Evolutionary conservation across 2,888 invertebrate species (phyloP), one percentile per base, ranked within the genome.

Genomic region (Mesodorylaimus sp.): DNA sequence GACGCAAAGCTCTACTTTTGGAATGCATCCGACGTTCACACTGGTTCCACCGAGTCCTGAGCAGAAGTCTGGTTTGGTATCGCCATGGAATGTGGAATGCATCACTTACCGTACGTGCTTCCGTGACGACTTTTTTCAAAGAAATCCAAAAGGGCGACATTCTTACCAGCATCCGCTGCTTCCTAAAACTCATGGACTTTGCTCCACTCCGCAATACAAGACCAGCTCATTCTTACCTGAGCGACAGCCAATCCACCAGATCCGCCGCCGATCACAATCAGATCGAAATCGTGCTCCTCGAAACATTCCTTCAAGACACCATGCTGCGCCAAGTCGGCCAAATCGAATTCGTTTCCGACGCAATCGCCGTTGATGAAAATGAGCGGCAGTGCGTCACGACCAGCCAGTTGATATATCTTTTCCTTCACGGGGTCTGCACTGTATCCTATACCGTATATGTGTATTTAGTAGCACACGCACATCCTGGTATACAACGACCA

Each of bases 191-290:
- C 10, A 32, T 32, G 16, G 16, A 32, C 16, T n/a, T n/a, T n/a
- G n/a, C n/a, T n/a, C n/a, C n/a, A n/a, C n/a, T n/a, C n/a, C n/a
- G n/a, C n/a, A n/a, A n/a, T n/a, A n/a, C n/a, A n/a, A n/a, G n/a
- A n/a, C n/a, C n/a, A n/a, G n/a, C n/a, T n/a, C n/a, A n/a, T n/a
- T 21, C 21, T 25, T 54, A 72, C 73, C 71, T 91, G 93, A 23
- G 91, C 87, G 57, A 87, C 87, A 1, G 93, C 86, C 52, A 93
- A 74, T 43, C 93, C 91, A 46, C 91, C 93, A 0, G 91, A 91
- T 26, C 93, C 93, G 48, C 93, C 93, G 42, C 93, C 93, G 60
- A 95, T 77, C 21, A 95, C 91, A 52, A 89, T 78, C 64, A 95
- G 73, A 68, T 95, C 93, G 71, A 84, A 95, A 63, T 86, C 82